Conservation (phyloP, 2,113 vertebrate species). For the Leucopsar rothschildi region DNA sequence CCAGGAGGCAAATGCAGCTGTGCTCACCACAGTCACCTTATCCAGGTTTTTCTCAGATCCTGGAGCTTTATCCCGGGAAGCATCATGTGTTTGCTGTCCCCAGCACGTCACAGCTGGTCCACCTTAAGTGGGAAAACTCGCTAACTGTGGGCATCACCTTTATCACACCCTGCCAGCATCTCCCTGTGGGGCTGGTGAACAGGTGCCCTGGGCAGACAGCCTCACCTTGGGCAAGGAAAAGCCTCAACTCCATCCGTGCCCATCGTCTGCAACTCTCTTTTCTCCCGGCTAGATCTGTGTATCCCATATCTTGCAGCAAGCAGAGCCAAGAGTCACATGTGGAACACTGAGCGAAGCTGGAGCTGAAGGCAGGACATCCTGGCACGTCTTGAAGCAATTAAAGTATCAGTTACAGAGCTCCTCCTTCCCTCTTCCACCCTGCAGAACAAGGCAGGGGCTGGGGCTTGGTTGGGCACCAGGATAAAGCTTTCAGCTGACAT, state of each 20-base stretch:
- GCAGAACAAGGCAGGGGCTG: background rate
- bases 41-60: background rate
- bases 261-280: fast-evolving
- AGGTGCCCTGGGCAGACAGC: background rate
- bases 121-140: fast-evolving
- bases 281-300: background rate
- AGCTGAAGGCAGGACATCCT: background rate
- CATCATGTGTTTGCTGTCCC: background rate
- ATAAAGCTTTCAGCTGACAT: background rate
- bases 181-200: background rate
- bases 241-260: fast-evolving
- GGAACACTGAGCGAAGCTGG: background rate
- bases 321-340: background rate
- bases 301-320: background rate
- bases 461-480: background rate
- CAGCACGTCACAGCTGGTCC: background rate
- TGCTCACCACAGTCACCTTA: too few species aligned
- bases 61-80: background rate
- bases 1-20: fast-evolving
- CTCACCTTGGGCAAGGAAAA: background rate
- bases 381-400: background rate
- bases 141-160: fast-evolving
- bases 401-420: background rate
- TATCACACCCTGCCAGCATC: background rate
- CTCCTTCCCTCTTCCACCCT: background rate